Evolutionary conservation across 2,113 vertebrate genomes (phyloP).

Genomic region (Lethenteron camtschaticum): DNA sequence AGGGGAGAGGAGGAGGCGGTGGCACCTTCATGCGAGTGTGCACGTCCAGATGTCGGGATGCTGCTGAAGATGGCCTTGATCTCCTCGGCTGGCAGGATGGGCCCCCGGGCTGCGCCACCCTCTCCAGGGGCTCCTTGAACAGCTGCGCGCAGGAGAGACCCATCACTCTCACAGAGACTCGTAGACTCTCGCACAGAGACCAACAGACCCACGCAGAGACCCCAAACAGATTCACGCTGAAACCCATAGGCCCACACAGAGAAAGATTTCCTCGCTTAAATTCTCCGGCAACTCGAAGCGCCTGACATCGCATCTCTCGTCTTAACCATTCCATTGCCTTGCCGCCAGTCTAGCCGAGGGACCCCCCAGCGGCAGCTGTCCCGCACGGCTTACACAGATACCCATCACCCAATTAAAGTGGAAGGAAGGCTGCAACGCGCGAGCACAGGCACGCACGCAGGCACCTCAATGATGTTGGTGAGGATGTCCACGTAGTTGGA

Average conservation of each 20-base stretch:
- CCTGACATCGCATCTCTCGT: too few relatives aligned
- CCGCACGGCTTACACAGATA: too few relatives aligned
- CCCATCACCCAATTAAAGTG: background rate
- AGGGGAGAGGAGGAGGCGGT: background rate
- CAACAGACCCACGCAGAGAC: too few relatives aligned
- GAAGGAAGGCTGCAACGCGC: background rate
- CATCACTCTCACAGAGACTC: too few relatives aligned
- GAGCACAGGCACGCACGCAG: background rate
- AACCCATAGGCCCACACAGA: too few relatives aligned
- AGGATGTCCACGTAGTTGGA: constrained; percentile 95
- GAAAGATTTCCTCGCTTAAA: too few relatives aligned
- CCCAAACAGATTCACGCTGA: too few relatives aligned
- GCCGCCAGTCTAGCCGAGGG: background rate
- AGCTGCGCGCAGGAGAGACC: constrained; percentile 23
- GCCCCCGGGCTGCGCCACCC: constrained; percentile 82
- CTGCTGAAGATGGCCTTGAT: constrained; percentile 96
- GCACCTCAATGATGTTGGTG: constrained; percentile 70
- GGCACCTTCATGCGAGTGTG: constrained; percentile 78
- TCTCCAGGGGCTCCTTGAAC: constrained; percentile 75
- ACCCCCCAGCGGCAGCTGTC: too few relatives aligned
- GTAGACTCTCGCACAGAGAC: too few relatives aligned
- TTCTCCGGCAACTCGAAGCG: too few relatives aligned
- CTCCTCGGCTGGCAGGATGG: constrained; percentile 81
- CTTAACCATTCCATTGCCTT: background rate
- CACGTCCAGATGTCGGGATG: constrained; percentile 83